Percentiles rank a stretch among this genome's conserved stretches.
Conservation (phyloP, 2,888 invertebrate species). For the Pristionchus arcanus region DNA sequence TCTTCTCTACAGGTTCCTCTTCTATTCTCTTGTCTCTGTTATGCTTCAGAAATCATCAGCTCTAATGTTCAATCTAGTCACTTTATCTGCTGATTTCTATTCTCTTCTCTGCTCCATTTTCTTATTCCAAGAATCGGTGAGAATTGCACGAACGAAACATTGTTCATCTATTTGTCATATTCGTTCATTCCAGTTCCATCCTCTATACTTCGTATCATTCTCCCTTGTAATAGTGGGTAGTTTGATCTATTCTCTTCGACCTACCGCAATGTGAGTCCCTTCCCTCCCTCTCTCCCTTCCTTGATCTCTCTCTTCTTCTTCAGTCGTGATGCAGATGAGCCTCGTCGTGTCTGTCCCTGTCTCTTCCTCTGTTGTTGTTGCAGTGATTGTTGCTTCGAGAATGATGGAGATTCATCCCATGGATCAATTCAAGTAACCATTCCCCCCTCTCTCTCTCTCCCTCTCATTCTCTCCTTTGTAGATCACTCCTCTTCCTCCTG, state of each 20-base stretch:
- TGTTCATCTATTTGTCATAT: not conserved
- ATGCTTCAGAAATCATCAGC: constrained; percentile 85
- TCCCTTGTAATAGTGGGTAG: constrained; percentile 86
- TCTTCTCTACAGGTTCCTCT: constrained; percentile 61
- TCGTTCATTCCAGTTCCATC: constrained; percentile 90
- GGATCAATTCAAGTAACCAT: constrained; percentile 56
- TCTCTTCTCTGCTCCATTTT: constrained; percentile 89
- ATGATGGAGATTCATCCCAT: constrained; percentile 57
- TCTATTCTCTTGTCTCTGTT: constrained; percentile 86
- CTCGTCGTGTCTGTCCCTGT: constrained; percentile 69
- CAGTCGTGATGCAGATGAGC: constrained; percentile 68
- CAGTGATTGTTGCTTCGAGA: constrained; percentile 67
- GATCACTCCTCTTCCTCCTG: constrained; percentile 34
- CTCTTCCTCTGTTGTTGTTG: constrained; percentile 71
- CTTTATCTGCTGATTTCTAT: constrained; percentile 90
- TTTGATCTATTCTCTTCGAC: constrained; percentile 71
- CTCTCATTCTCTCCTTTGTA: not conserved
- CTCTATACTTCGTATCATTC: constrained; percentile 89
- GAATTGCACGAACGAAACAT: constrained; percentile 51
- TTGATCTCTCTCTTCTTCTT: not conserved
- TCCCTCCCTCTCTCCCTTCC: not conserved
- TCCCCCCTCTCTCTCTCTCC: not conserved
- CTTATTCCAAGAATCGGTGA: constrained; percentile 89
- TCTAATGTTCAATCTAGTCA: constrained; percentile 89
- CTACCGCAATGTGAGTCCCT: constrained; percentile 61